These are phyloP conservation scores for Meganola albula DNA, from an alignment of 2,888 invertebrate genomes.

Conservation along the genomic window DNA sequence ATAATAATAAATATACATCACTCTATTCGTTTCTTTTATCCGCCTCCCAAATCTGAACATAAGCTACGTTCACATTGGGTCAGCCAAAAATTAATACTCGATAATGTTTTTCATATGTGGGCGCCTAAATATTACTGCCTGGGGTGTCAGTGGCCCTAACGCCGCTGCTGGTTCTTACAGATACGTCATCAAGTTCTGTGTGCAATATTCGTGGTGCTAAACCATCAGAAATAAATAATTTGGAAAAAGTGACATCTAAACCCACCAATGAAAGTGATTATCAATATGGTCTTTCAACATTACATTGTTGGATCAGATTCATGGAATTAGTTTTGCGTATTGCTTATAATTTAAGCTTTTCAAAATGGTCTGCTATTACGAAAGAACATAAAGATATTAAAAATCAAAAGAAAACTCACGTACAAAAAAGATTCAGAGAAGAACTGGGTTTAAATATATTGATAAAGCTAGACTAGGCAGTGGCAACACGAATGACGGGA, in stretches of 20 bases:
- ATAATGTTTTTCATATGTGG: too few relatives aligned
- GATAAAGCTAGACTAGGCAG: background rate
- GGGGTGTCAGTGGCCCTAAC: too few relatives aligned
- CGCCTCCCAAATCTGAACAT: too few relatives aligned
- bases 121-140: too few relatives aligned
- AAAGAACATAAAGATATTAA: background rate
- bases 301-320: background rate
- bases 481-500: background rate
- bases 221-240: background rate
- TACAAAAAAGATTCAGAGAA: background rate
- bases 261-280: background rate
- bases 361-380: background rate
- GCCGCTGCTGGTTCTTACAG: too few relatives aligned
- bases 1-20: too few relatives aligned
- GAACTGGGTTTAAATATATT: background rate
- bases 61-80: too few relatives aligned
- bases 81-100: too few relatives aligned
- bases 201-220: conserved; percentile 1
- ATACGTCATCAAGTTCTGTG: background rate
- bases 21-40: too few relatives aligned
- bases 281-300: background rate
- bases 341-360: too few relatives aligned
- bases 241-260: background rate
- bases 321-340: background rate
- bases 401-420: background rate